phyloP scores from a whole-genome alignment of 2,797 vertebrate genomes.

The Dendrocincla tyrannina region DNA sequence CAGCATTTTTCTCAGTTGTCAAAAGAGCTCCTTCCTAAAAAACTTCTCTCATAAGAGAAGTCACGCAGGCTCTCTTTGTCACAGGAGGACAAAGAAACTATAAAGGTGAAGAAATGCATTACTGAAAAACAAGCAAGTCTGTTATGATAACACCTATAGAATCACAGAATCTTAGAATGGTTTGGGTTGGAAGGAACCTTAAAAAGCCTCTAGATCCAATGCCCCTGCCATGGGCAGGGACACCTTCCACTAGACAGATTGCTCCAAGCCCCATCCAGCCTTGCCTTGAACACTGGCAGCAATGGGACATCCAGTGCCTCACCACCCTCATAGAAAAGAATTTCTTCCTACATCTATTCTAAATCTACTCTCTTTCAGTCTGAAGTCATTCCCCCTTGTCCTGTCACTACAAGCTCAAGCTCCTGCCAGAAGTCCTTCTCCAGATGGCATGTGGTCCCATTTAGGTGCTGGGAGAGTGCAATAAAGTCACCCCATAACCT shows the following conservation, averaged over 20 bases:
- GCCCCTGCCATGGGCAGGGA: accelerated
- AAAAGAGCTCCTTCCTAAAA: background rate
- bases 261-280: background rate
- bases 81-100: background rate
- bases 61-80: background rate
- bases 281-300: background rate
- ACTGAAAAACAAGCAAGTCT: background rate
- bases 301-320: background rate
- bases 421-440: background rate
- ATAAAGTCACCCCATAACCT: background rate
- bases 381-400: background rate
- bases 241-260: background rate
- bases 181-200: background rate
- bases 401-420: background rate
- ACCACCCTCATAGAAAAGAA: background rate
- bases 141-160: background rate
- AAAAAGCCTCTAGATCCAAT: background rate
- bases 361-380: background rate
- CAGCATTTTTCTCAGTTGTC: background rate
- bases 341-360: background rate
- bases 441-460: background rate
- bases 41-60: background rate
- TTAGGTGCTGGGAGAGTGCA: background rate
- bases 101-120: background rate
- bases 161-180: background rate